Base-by-base conservation (phyloP, 2,113 vertebrate genomes). In the Menura novaehollandiae region DNA sequence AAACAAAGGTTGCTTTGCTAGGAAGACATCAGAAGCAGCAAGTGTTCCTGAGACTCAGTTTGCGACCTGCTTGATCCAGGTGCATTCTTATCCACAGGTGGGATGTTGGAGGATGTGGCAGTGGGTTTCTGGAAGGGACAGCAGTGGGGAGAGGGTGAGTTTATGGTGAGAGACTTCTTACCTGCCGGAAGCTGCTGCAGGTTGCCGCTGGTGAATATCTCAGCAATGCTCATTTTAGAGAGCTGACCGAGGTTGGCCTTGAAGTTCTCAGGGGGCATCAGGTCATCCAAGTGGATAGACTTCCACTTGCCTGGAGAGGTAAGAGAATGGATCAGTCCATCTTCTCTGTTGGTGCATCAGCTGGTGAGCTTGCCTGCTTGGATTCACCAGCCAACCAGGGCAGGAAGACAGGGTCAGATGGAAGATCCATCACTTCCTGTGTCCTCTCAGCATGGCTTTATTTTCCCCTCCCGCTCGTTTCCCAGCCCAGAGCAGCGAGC, bases 251-350 rank as follows among this genome's bases (percentile, higher is more conserved):
- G 88, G 35, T 80, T 88, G 46, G 82, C 86, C 7, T 76, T 85
- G 24, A 97, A 96, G 72, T 73, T 74, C 52, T 89, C 62, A 3
- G 74, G 62, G 47, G 60, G 74, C 62, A 94, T 73, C 22, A 97
- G 83, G n/a, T 96, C 93, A 76, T 97, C 96, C 63, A 97, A 64
- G 64, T 97, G 95, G 59, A 95, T 24, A 17, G 93, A 62, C 22
- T 28, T 85, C 95, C 96, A 97, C n/a, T 83, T 82, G 2, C 85
- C 96, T 97, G 56, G 77, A 44, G 71, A 58, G 22, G 46, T 47
- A 44, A 47, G 60, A 91, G 17, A 28, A 44, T 4, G 14, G 37
- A 10, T 52, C 27, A 43, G 52, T 35, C 44, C 43, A 16, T 15
- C 24, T 5, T 11, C 30, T 35, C 20, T 41, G 30, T 32, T 51